These are phyloP conservation scores for Cydia amplana DNA, from an alignment of 1,140 invertebrate species.

Conservation along the genomic window DNA sequence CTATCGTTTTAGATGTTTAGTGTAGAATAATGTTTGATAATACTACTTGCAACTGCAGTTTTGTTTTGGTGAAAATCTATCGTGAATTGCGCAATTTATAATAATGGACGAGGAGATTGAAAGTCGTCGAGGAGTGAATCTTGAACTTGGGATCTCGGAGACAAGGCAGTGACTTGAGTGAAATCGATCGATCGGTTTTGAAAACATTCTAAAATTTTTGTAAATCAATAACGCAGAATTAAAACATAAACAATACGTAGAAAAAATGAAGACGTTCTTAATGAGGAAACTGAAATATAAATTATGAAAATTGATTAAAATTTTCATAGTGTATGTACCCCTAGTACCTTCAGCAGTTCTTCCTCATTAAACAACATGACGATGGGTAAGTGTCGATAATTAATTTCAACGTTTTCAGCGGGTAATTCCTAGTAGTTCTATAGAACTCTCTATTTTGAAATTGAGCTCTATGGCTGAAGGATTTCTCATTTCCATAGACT, in stretches of 20 bases:
- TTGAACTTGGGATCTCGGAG: neutral
- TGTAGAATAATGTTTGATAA: conserved; percentile 49
- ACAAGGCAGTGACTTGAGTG: conserved; percentile 16
- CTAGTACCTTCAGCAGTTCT: conserved; percentile 6
- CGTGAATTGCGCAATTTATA: conserved; percentile 33
- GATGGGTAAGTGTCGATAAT: conserved; percentile 55
- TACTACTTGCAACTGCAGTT: conserved; percentile 46
- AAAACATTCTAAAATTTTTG: conserved; percentile 31
- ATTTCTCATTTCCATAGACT: too few relatives aligned
- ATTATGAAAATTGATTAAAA: conserved; percentile 60
- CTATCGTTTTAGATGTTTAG: conserved; percentile 62
- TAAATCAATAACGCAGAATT: conserved; percentile 26
- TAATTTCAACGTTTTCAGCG: conserved; percentile 2
- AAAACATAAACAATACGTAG: neutral
- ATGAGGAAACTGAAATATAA: conserved; percentile 40
- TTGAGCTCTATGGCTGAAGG: too few relatives aligned
- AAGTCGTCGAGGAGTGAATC: conserved; percentile 19
- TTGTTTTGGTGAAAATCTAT: conserved; percentile 41
- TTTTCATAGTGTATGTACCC: conserved; percentile 45
- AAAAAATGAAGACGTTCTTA: conserved; percentile 28
- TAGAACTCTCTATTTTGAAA: neutral
- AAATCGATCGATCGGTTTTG: conserved; percentile 43
- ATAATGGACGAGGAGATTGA: conserved; percentile 22
- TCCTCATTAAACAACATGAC: conserved; percentile 46
- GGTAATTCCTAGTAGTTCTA: neutral